phyloP scores from a whole-genome alignment of 2,888 invertebrate genomes.

The Carcina quercana region DNA sequence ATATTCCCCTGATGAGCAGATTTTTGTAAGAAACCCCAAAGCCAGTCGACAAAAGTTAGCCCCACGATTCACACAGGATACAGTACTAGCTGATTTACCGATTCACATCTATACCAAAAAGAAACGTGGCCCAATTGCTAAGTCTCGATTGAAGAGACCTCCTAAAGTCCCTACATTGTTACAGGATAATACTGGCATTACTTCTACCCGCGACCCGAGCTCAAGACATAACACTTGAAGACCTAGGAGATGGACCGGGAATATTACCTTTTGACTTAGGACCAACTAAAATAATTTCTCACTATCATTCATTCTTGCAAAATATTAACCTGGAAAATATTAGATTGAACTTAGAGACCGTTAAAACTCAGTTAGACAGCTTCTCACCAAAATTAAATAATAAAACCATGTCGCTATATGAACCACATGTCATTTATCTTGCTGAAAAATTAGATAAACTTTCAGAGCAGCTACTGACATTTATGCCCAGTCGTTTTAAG shows the following conservation, averaged over 20 bases:
- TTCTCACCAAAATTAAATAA: not conserved
- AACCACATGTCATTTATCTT: conserved; percentile 5
- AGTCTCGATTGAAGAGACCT: conserved; percentile 1
- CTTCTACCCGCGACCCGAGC: not conserved
- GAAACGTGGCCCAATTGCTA: conserved; percentile 4
- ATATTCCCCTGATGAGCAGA: conserved; percentile 11
- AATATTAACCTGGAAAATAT: conserved; percentile 3
- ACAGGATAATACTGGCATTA: not conserved
- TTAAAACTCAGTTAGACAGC: not conserved
- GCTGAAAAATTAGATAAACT: not conserved
- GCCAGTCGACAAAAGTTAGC: conserved; percentile 10
- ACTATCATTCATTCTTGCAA: conserved; percentile 10
- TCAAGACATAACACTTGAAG: conserved; percentile 11
- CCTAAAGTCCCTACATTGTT: not conserved
- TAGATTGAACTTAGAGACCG: not conserved
- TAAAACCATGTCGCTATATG: conserved; percentile 1
- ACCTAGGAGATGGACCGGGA: conserved; percentile 7
- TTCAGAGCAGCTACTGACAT: not conserved
- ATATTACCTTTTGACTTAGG: conserved; percentile 8
- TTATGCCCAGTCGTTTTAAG: conserved; percentile 1
- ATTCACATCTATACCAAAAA: conserved; percentile 5
- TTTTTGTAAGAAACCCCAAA: conserved; percentile 12
- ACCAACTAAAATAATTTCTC: conserved; percentile 2
- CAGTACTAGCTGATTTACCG: conserved; percentile 1
- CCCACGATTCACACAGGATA: conserved; percentile 11